Evolutionary conservation across 2,113 vertebrate genomes (phyloP).

Genomic region (Myotis lucifugus): DNA sequence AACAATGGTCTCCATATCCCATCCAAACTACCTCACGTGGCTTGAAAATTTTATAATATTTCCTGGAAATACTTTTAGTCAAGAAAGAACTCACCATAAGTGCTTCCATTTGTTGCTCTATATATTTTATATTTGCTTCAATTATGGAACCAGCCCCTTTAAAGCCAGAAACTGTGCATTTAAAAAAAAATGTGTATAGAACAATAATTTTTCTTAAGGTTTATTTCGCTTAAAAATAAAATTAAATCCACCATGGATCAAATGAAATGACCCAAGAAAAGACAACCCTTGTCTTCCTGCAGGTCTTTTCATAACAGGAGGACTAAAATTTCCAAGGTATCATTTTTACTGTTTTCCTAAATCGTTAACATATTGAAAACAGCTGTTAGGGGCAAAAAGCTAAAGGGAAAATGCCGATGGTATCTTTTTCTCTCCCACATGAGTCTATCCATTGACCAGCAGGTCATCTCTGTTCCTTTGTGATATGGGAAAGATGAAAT

Average conservation of each 20-base stretch:
- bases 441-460: neutral
- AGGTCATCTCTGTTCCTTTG: slow-evolving; percentile 31
- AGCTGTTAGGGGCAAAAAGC: slow-evolving; percentile 70
- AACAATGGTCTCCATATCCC: neutral
- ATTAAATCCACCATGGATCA: slow-evolving; percentile 78
- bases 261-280: slow-evolving; percentile 81
- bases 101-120: slow-evolving; percentile 68
- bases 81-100: neutral
- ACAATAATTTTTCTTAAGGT: slow-evolving; percentile 77
- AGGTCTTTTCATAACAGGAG: slow-evolving; percentile 81
- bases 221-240: slow-evolving; percentile 78
- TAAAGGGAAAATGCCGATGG: slow-evolving; percentile 56
- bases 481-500: neutral
- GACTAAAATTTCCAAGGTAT: slow-evolving; percentile 78
- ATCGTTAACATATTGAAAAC: slow-evolving; percentile 83
- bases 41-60: slow-evolving; percentile 32
- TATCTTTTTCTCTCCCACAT: slow-evolving; percentile 31
- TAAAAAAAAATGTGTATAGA: slow-evolving; percentile 48
- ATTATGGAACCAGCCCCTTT: slow-evolving; percentile 69
- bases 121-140: slow-evolving; percentile 70
- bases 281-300: slow-evolving; percentile 75
- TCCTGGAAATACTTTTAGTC: slow-evolving; percentile 51
- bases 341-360: slow-evolving; percentile 84
- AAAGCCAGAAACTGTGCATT: slow-evolving; percentile 66
- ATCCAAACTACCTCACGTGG: neutral